These are phyloP conservation scores for Eciton burchellii DNA, from an alignment of 1,140 invertebrate species.

Conservation along the genomic window DNA sequence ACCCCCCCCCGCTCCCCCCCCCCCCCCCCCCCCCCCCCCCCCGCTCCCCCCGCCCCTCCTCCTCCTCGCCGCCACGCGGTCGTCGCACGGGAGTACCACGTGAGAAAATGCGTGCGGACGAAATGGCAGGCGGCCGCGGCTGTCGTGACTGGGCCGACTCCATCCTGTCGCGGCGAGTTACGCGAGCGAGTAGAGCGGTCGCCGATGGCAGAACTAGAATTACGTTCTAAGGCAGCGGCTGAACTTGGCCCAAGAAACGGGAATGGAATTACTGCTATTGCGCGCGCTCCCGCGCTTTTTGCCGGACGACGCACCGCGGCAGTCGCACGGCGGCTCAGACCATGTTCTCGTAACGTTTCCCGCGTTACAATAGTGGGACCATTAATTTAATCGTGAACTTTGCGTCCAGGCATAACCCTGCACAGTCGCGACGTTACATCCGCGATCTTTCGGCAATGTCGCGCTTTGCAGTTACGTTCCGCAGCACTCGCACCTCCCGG, in stretches of 20 bases:
- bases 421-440: no score
- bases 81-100: no score
- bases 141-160: constrained; percentile 47
- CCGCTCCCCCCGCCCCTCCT: not conserved
- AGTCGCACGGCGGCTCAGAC: not conserved
- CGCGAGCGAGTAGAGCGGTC: constrained; percentile 40
- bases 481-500: no score
- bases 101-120: constrained; percentile 51
- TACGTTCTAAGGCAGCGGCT: constrained; percentile 49
- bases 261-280: constrained; percentile 66
- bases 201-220: constrained; percentile 57
- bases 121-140: constrained; percentile 9
- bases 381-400: constrained; percentile 24
- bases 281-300: constrained; percentile 54
- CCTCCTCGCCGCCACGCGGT: no score
- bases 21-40: not conserved
- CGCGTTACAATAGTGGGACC: constrained; percentile 42
- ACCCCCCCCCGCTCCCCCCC: not conserved
- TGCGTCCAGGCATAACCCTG: not conserved
- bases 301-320: constrained; percentile 51
- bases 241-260: constrained; percentile 58
- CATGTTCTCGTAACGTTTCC: constrained; percentile 49
- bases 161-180: constrained; percentile 32
- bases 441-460: no score
- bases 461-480: no score